Conservation (phyloP, 2,888 invertebrate genomes). For the Leucophenga montana region DNA sequence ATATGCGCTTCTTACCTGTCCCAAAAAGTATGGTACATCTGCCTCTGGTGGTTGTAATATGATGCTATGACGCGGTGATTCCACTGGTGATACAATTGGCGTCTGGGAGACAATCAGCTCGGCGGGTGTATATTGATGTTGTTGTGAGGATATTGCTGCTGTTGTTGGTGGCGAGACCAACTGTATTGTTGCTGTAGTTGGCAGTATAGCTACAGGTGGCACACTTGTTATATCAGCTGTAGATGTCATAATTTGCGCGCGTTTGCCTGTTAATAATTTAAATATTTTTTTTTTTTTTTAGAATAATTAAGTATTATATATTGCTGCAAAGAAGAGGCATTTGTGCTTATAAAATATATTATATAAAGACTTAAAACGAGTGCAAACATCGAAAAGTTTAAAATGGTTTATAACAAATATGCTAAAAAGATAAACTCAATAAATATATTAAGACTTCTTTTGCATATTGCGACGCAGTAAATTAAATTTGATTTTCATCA, state of each 20-base stretch:
- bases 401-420: not conserved
- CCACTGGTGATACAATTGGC: constrained; percentile 51
- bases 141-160: constrained; percentile 25
- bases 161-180: constrained; percentile 24
- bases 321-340: not conserved
- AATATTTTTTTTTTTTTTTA: not conserved
- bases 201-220: constrained; percentile 54
- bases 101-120: constrained; percentile 31
- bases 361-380: not conserved
- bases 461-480: constrained; percentile 11
- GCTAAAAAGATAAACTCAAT: not conserved
- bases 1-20: no score
- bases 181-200: constrained; percentile 37
- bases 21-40: constrained; percentile 62
- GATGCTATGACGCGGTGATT: constrained; percentile 73
- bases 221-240: constrained; percentile 36
- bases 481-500: constrained; percentile 34
- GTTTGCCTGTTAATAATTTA: constrained; percentile 54
- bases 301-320: not conserved
- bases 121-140: constrained; percentile 12
- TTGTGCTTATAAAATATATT: constrained; percentile 11
- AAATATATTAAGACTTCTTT: not conserved
- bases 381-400: no score
- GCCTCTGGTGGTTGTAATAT: constrained; percentile 75
- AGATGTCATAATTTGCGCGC: constrained; percentile 61